phyloP scores from a whole-genome alignment of 1,140 invertebrate species.

The Hylaeus anthracinus region DNA sequence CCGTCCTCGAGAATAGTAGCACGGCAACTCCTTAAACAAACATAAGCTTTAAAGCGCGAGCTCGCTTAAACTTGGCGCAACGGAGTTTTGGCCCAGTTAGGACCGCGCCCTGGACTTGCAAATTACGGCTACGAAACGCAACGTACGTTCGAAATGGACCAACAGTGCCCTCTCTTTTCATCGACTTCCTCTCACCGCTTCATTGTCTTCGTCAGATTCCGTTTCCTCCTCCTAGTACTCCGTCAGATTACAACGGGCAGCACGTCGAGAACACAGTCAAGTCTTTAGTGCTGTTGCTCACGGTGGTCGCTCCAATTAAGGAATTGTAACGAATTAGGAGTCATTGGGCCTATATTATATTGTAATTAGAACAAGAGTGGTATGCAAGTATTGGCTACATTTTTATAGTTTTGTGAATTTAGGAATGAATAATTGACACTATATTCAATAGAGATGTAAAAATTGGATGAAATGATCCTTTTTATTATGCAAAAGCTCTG shows the following conservation, averaged over 20 bases:
- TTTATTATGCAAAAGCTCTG: too few relatives aligned
- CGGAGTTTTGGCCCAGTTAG: constrained; percentile 67
- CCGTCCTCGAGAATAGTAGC: constrained; percentile 44
- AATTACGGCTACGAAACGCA: constrained; percentile 64
- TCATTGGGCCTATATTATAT: background rate
- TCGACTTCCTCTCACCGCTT: background rate
- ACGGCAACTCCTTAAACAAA: constrained; percentile 68
- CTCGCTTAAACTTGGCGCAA: constrained; percentile 66
- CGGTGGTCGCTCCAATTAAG: constrained; percentile 30
- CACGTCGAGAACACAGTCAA: constrained; percentile 29
- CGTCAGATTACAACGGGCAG: constrained; percentile 52
- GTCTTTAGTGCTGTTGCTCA: constrained; percentile 49
- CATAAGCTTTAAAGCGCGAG: constrained; percentile 68
- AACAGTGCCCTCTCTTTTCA: constrained; percentile 11
- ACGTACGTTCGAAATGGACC: constrained; percentile 62
- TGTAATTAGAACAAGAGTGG: too few relatives aligned
- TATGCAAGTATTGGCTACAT: too few relatives aligned
- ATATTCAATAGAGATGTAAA: too few relatives aligned
- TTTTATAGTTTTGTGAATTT: too few relatives aligned
- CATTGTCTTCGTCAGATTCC: background rate
- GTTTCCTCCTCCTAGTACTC: constrained; percentile 24
- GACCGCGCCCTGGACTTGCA: constrained; percentile 61
- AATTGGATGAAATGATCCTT: too few relatives aligned
- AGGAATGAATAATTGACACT: too few relatives aligned
- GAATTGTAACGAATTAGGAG: constrained; percentile 20